Conservation (phyloP, 92 coral and sea anemone species). For the Porites evermanni region DNA sequence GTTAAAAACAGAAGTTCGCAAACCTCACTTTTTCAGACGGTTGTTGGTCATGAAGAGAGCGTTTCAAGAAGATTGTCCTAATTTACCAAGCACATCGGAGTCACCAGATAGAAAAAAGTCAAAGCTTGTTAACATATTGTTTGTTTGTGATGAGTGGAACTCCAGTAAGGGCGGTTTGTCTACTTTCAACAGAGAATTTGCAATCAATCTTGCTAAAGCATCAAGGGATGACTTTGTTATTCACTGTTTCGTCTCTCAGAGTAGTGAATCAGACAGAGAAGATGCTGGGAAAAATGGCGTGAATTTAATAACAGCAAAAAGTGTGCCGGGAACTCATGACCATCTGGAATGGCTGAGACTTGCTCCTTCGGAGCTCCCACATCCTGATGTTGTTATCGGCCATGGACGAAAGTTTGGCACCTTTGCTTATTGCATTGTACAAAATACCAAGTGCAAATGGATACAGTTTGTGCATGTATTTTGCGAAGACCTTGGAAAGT, state of each 20-base stretch:
- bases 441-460: background rate
- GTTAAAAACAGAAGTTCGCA: too few species aligned
- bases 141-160: conserved; percentile 1
- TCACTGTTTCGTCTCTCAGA: background rate
- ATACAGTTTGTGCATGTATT: conserved; percentile 9
- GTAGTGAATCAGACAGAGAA: background rate
- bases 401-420: conserved; percentile 8
- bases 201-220: background rate
- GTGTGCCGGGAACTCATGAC: background rate
- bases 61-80: too few species aligned
- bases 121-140: background rate
- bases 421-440: background rate
- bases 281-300: background rate
- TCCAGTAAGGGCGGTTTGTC: conserved; percentile 2
- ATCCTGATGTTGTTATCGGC: conserved; percentile 17
- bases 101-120: background rate
- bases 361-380: background rate
- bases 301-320: background rate
- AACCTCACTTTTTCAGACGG: too few species aligned
- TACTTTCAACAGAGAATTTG: conserved; percentile 6
- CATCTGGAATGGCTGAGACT: conserved; percentile 3
- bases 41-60: too few species aligned
- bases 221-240: background rate
- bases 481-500: conserved; percentile 14
- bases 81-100: background rate